Evolutionary conservation across 2,113 vertebrate genomes (phyloP), one percentile per base, ranked within the genome.

Genomic region (Ceyx cyanopectus): DNA sequence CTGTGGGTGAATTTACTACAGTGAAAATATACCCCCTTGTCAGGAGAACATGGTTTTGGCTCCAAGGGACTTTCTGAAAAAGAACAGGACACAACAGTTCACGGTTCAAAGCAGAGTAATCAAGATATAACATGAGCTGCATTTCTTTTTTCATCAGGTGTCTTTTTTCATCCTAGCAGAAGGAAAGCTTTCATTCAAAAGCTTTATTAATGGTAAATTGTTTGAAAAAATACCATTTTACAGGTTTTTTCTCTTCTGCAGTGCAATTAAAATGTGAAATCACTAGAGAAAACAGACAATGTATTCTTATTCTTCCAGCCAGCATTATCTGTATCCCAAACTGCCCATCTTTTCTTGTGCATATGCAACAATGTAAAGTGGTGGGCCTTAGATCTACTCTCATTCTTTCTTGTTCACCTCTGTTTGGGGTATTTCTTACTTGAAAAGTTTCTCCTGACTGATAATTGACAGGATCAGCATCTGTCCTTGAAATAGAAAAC

Each of bases 401-500:
- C 21, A 43, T n/a, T 72, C 57, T 75, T 23, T 27, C 3, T 43
- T 62, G 61, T 77, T 91, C 87, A 54, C 12, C 15, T 21, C 37
- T 43, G 19, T 41, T 81, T 30, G 9, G 58, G 89, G 67, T 70
- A 46, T 67, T 58, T 92, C 66, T 51, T 56, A 54, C 62, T 70
- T 87, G n/a, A 32, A 43, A 14, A 30, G 37, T 83, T 94, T 87
- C 77, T 41, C 29, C 41, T 89, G 73, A 14, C 63, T 83, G 58
- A 12, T 32, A 81, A 94, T 91, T 70, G 84, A 90, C 92, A 77
- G 51, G 45, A 68, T 76, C 81, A 70, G 22, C 34, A 78, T 61
- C 83, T 95, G 91, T 70, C 83, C 88, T 92, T 90, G 86, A 67
- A 69, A 73, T 81, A 24, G 65, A 90, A 86, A 69, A 27, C 5